Evolutionary conservation across 1,140 invertebrate species (phyloP), one percentile per base, ranked within the genome.

Genomic region (Drosophila persimilis): DNA sequence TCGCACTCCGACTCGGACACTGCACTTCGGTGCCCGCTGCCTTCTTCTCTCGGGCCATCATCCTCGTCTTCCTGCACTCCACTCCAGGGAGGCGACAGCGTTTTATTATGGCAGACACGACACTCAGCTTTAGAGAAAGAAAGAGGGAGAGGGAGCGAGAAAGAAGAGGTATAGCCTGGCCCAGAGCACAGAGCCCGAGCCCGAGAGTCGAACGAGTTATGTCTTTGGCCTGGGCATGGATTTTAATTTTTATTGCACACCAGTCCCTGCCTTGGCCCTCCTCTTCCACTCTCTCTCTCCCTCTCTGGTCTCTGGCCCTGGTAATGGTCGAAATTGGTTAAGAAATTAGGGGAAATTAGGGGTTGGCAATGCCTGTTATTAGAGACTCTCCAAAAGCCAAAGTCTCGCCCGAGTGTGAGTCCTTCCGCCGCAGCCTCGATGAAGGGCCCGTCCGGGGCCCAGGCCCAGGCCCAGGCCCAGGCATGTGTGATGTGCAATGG

Each of bases 271-370:
- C 9, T 31, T n/a, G 24, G 35, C 44, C 29, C 43, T 7, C 22
- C 35, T 2, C 22, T 24, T 24, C 35, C 44, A 22, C 17, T 22
- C n/a, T 24, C n/a, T n/a, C 17, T 22, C 9, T 24, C n/a, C 9
- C 35, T 6, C 29, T n/a, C 5, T 35, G 24, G 24, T 26, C 35
- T 6, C 22, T 26, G 15, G 64, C 80, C 78, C 63, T 90, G 73
- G 74, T 90, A 90, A 90, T 90, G 83, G 77, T 76, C 75, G 80
- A 90, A 90, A 90, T 90, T 90, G 88, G 88, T 84, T 84, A 88
- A 88, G 89, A 90, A 90, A 90, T 90, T 90, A 90, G 83, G 89
- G 80, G 81, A 90, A 90, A 90, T 90, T 90, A 89, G 80, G 89
- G 89, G 88, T 90, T 90, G 74, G 66, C 89, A 80, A 72, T 72